Evolutionary conservation across 2,113 vertebrate genomes (phyloP).

Genomic region (Quiscalus mexicanus): DNA sequence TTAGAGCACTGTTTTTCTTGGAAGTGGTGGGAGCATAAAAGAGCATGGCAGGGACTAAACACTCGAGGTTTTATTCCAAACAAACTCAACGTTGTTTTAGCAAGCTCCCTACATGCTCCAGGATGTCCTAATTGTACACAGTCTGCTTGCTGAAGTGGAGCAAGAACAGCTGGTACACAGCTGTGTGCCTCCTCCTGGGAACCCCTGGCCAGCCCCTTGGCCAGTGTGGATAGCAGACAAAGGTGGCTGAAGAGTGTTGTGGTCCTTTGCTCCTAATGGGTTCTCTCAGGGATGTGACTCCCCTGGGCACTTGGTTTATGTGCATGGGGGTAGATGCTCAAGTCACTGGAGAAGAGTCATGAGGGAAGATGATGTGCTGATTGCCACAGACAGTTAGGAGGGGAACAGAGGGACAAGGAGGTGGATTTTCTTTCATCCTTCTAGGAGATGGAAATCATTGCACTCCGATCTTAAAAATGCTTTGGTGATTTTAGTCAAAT

Average conservation of each 20-base stretch:
- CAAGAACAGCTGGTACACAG: slow-evolving; percentile 66
- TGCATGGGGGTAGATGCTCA: not conserved
- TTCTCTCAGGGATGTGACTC: not conserved
- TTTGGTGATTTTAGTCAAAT: not conserved
- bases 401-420: not conserved
- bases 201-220: not conserved
- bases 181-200: slow-evolving; percentile 63
- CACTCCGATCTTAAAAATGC: not conserved
- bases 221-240: not conserved
- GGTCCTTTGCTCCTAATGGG: not conserved
- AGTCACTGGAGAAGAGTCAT: not conserved
- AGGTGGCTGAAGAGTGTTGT: not conserved
- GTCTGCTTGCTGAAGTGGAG: slow-evolving; percentile 7
- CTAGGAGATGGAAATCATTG: not conserved
- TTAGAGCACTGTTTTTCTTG: not conserved
- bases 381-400: not conserved
- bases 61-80: not conserved
- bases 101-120: not conserved
- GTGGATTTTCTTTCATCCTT: not conserved
- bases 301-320: not conserved
- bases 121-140: not conserved
- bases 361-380: not conserved
- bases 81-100: not conserved
- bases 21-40: not conserved
- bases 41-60: not conserved